Conservation (phyloP, 2,797 vertebrate species). For the Centroberyx gerrardi region DNA sequence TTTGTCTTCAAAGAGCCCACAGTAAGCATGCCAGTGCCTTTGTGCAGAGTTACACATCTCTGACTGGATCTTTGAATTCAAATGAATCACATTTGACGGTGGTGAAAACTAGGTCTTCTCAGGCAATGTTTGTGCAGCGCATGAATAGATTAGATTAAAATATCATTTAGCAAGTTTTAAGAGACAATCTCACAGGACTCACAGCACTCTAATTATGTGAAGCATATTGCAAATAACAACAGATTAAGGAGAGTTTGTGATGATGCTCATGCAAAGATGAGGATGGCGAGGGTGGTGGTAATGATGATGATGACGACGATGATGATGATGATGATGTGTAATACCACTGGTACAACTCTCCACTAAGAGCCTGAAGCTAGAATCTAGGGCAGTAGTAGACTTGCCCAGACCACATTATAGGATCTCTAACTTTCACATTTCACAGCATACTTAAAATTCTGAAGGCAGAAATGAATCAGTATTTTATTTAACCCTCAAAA, state of each 20-base stretch:
- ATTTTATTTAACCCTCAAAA: background rate
- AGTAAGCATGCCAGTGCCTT: slow-evolving; percentile 7
- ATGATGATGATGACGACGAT: background rate
- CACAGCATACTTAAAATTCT: background rate
- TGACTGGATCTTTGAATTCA: slow-evolving; percentile 40
- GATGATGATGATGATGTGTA: background rate
- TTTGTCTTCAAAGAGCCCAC: slow-evolving; percentile 4
- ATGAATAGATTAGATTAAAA: slow-evolving; percentile 1
- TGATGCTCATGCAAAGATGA: background rate
- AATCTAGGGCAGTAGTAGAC: too few species aligned
- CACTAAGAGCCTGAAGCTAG: background rate
- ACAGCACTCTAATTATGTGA: background rate
- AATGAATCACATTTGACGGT: slow-evolving; percentile 41
- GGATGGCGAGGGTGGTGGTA: background rate
- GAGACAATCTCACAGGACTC: background rate
- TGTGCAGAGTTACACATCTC: background rate
- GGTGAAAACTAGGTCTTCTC: slow-evolving; percentile 28
- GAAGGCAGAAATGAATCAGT: slow-evolving; percentile 12
- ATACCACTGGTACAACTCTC: background rate
- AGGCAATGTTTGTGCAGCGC: background rate
- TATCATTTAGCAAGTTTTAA: background rate
- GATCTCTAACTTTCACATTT: too few species aligned
- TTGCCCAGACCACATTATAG: too few species aligned
- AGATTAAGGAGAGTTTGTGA: background rate
- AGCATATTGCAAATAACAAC: background rate